phyloP scores from a whole-genome alignment of 2,113 vertebrate species.

The Bubalus kerabau region DNA sequence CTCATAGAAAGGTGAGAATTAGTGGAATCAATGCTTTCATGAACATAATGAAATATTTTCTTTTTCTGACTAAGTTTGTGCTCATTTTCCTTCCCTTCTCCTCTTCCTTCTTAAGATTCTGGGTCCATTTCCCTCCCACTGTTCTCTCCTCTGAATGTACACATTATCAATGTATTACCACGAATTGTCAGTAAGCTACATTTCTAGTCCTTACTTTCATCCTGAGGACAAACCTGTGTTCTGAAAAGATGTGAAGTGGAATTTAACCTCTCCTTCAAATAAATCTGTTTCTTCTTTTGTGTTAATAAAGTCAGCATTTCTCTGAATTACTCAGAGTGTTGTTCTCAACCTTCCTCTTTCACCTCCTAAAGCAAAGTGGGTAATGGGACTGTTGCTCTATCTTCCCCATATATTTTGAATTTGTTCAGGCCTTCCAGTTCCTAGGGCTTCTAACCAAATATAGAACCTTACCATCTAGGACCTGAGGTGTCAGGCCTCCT shows the following conservation, averaged over 20 bases:
- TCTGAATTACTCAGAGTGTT: not conserved
- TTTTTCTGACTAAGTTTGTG: not conserved
- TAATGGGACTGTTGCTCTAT: not conserved
- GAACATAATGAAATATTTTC: not conserved
- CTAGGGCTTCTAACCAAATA: not conserved
- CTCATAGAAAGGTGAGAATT: not conserved
- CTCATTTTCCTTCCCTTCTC: not conserved
- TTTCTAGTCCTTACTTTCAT: not conserved
- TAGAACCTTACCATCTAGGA: not conserved
- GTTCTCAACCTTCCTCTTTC: not conserved
- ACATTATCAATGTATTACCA: not conserved
- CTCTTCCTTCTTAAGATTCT: not conserved
- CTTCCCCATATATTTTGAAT: not conserved
- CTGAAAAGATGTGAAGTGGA: not conserved
- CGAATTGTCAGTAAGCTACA: rapidly evolving
- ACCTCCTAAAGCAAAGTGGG: not conserved
- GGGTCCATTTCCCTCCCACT: not conserved
- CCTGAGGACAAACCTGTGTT: not conserved
- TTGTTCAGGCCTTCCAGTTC: not conserved
- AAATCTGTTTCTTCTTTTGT: not conserved
- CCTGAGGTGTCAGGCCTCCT: not conserved
- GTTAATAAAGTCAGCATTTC: not conserved
- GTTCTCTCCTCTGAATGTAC: not conserved
- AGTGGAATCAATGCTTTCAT: not conserved
- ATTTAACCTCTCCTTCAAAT: not conserved